Percentiles rank a stretch among this genome's conserved stretches.
Evolutionary conservation across 1,140 invertebrate genomes (phyloP).

Genomic region (Drosophila rhopaloa): DNA sequence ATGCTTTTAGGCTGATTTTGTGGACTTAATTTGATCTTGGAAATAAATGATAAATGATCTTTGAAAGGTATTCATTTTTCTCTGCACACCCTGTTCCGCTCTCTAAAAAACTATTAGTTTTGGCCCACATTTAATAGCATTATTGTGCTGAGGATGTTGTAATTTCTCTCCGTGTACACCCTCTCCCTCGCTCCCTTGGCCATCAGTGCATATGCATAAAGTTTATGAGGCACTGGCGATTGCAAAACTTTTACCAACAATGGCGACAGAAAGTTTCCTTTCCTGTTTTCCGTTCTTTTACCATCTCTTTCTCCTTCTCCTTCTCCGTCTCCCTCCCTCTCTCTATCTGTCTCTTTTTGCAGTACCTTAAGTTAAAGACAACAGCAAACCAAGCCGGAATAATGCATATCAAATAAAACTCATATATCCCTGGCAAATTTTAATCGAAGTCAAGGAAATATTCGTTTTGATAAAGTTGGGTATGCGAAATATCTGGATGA

Average conservation of each 20-base stretch:
- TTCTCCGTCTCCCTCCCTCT: not conserved
- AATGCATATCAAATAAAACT: slow-evolving; percentile 5
- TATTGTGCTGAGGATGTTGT: not conserved
- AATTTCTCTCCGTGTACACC: not conserved
- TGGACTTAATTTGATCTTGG: too few relatives aligned
- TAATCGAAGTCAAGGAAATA: slow-evolving; percentile 9
- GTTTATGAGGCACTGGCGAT: slow-evolving; percentile 77
- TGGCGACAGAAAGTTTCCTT: slow-evolving; percentile 76
- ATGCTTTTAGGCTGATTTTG: too few relatives aligned
- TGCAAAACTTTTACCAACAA: slow-evolving; percentile 77
- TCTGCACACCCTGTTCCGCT: too few relatives aligned
- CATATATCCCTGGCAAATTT: slow-evolving; percentile 6
- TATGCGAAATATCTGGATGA: too few relatives aligned
- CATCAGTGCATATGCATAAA: slow-evolving; percentile 68
- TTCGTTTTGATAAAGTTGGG: not conserved
- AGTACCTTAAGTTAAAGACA: slow-evolving; percentile 38
- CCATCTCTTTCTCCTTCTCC: not conserved
- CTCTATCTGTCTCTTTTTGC: slow-evolving; percentile 5
- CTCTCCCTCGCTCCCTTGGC: slow-evolving; percentile 7
- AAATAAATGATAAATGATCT: too few relatives aligned
- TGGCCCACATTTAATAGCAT: not conserved
- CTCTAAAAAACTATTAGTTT: not conserved
- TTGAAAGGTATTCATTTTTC: too few relatives aligned
- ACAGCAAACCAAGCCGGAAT: slow-evolving; percentile 13
- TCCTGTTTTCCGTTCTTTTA: slow-evolving; percentile 27